Evolutionary conservation across 2,888 invertebrate species (phyloP), one percentile per base, ranked within the genome.

Genomic region (Nematopogon swammerdamellus): DNA sequence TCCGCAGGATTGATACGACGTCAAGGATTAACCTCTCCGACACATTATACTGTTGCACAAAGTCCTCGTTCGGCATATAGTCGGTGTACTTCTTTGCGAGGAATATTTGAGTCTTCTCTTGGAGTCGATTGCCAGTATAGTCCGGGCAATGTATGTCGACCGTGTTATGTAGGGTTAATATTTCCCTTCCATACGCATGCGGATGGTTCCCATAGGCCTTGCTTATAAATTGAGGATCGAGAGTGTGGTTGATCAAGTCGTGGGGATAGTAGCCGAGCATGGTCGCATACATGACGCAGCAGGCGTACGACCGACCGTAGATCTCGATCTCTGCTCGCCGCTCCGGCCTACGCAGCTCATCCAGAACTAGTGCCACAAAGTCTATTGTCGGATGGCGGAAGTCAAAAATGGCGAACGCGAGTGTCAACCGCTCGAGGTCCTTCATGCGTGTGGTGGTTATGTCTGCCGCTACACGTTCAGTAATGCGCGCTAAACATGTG

Each of bases 371-470:
- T 11, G 72, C 60, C 51, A 71, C 64, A 47, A 77, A 70, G 50
- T 63, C 59, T 53, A 62, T 56, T n/a, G 74, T 80, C 48, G 73
- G 57, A 14, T 85, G 84, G 51, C 68, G 65, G 49, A 76, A 80
- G 63, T 87, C 82, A 55, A 87, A 87, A 60, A 84, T 80, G 2
- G 83, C 82, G 59, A 85, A 80, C 1, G 81, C 79, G 52, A 87
- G 75, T 2, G 84, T 67, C 8, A 91, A 66, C 57, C 91, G 81
- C 67, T 92, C 92, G 25, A 92, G 69, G 61, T 92, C 92, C 68
- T 92, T 92, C 1, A 91, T 46, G 53, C 91, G 81, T 0, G 81
- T 64, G 3, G 61, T 47, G 2, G 71, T 54, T 1, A 88, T 61
- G 20, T 82, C 67, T 2, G 64, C 57, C 8, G 72, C 63, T 18